A percentile compares a stretch with the other conserved stretches of the same genome.
Conservation (phyloP, 2,888 invertebrate species). For the Heliconius cydno region DNA sequence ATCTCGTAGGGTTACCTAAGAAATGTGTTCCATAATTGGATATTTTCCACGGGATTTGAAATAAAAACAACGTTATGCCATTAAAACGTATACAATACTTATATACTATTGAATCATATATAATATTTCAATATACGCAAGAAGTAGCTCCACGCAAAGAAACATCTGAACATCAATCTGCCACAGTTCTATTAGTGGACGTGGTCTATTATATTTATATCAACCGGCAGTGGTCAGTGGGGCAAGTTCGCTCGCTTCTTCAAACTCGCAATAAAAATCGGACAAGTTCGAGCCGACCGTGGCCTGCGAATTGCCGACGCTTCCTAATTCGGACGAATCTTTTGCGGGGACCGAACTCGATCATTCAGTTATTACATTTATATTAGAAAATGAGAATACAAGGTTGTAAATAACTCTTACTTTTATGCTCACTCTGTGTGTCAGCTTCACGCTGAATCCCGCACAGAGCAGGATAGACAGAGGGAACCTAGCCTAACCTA, state of each 20-base stretch:
- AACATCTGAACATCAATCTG: conserved; percentile 37
- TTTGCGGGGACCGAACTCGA: conserved; percentile 43
- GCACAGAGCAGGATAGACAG: too few relatives aligned
- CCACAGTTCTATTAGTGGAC: conserved; percentile 44
- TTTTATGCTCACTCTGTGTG: neutral
- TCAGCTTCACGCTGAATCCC: too few relatives aligned
- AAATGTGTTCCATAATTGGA: neutral
- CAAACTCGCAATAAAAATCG: conserved; percentile 77
- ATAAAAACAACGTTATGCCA: neutral
- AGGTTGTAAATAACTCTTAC: neutral
- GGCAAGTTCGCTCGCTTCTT: conserved; percentile 79
- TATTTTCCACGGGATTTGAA: neutral
- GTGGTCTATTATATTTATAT: conserved; percentile 71
- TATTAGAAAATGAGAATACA: neutral
- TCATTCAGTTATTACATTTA: neutral
- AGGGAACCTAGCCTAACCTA: too few relatives aligned
- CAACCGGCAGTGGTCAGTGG: conserved; percentile 74
- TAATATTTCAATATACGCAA: neutral
- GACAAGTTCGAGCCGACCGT: conserved; percentile 76
- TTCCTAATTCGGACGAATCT: conserved; percentile 51
- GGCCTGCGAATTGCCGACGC: conserved; percentile 58
- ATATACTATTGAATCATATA: neutral
- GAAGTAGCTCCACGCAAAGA: conserved; percentile 10
- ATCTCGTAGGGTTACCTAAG: conserved; percentile 13
- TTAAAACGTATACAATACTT: neutral